These are phyloP conservation scores for Dusona sp. DNA, from an alignment of 2,888 invertebrate genomes.

Conservation along the genomic window DNA sequence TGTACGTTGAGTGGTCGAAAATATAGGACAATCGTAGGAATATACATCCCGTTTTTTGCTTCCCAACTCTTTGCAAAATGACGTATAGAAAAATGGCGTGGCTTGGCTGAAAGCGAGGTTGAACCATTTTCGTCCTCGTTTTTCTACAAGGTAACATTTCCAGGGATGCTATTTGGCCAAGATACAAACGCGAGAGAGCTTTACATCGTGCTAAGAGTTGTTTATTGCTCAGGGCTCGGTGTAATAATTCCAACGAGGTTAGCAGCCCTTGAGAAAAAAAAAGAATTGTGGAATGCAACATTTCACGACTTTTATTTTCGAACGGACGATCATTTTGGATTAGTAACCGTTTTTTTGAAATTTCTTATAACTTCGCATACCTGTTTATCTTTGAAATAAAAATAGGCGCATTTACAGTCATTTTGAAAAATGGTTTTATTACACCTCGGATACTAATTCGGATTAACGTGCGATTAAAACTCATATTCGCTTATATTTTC, in stretches of 20 bases:
- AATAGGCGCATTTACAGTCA: not conserved
- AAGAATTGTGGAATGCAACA: not conserved
- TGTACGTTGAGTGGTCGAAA: not conserved
- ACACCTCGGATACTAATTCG: not conserved
- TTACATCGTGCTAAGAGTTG: not conserved
- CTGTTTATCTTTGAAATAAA: not conserved
- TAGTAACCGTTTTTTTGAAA: not conserved
- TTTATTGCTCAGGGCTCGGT: not conserved
- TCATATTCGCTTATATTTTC: no score
- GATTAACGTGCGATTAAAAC: not conserved
- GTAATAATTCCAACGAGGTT: not conserved
- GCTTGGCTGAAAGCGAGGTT: slow-evolving; percentile 72
- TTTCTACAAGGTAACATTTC: slow-evolving; percentile 1
- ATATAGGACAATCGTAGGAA: not conserved
- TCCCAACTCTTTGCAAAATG: slow-evolving; percentile 12
- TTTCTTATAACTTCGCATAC: not conserved
- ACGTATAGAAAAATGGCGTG: slow-evolving; percentile 71
- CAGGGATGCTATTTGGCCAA: slow-evolving; percentile 14
- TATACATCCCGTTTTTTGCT: not conserved
- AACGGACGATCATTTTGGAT: not conserved
- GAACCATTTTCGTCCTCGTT: slow-evolving; percentile 60
- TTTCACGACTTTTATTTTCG: not conserved
- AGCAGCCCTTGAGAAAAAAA: not conserved
- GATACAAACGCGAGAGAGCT: slow-evolving; percentile 14
- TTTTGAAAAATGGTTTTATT: not conserved